phyloP scores from a whole-genome alignment of 2,113 vertebrate species.

The Pterocles gutturalis region DNA sequence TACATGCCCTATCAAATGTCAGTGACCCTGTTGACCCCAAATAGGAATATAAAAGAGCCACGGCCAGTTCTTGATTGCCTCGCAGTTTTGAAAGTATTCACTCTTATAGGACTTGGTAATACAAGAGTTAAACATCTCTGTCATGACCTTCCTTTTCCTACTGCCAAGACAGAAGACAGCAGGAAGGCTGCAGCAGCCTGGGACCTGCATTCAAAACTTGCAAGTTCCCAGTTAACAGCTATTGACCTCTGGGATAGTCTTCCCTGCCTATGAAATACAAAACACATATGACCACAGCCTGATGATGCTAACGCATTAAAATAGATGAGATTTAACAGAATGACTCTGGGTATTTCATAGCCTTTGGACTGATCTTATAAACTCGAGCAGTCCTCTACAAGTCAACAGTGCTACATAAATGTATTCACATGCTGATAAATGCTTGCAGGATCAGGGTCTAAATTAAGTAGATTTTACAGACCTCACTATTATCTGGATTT shows the following conservation, averaged over 20 bases:
- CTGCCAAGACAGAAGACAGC: rapidly evolving
- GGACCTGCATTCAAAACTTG: not conserved
- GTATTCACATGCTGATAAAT: not conserved
- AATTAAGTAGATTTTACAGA: not conserved
- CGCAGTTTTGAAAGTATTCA: not conserved
- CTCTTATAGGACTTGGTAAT: not conserved
- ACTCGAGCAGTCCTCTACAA: not conserved
- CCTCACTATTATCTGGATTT: not conserved
- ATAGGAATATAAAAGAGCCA: not conserved
- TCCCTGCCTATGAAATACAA: not conserved
- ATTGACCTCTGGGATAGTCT: not conserved
- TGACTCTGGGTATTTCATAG: not conserved
- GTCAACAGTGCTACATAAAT: not conserved
- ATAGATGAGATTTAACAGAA: not conserved
- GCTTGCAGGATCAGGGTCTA: not conserved
- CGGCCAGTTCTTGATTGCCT: not conserved
- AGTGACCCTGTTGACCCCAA: not conserved
- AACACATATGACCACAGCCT: not conserved
- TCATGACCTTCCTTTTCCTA: not conserved
- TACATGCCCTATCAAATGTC: not conserved
- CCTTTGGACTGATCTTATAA: not conserved
- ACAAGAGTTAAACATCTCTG: not conserved
- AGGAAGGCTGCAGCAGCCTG: not conserved
- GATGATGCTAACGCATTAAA: not conserved
- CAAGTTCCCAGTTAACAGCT: not conserved